Conservation (phyloP, 2,888 invertebrate genomes). For the Drosophila mimica region DNA sequence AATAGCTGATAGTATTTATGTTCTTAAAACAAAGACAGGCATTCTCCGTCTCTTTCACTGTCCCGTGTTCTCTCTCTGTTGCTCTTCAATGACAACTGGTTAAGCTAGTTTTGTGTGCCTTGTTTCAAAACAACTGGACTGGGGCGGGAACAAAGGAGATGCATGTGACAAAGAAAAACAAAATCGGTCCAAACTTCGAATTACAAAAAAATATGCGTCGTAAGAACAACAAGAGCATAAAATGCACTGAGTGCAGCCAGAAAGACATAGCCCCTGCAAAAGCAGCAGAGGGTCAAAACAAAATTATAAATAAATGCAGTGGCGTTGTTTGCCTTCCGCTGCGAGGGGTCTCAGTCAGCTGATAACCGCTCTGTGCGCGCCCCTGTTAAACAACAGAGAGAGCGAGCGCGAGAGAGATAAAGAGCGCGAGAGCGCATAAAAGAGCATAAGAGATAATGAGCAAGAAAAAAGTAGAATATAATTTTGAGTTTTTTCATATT, state of each 20-base stretch:
- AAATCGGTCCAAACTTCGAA: conserved; percentile 8
- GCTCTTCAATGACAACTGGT: conserved; percentile 40
- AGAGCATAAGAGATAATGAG: conserved; percentile 36
- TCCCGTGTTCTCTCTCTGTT: background rate
- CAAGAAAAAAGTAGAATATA: conserved; percentile 47
- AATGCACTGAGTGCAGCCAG: conserved; percentile 27
- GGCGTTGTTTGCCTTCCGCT: conserved; percentile 23
- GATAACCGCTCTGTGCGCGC: conserved; percentile 46
- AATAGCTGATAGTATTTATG: conserved; percentile 50
- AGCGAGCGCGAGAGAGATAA: conserved; percentile 6
- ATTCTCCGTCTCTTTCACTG: background rate
- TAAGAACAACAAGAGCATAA: conserved; percentile 23
- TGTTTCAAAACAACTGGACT: conserved; percentile 24
- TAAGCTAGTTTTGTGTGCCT: conserved; percentile 46
- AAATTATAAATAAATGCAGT: conserved; percentile 33
- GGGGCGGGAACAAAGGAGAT: conserved; percentile 29
- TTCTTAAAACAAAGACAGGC: conserved; percentile 13
- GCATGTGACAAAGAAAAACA: conserved; percentile 26
- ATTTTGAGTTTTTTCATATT: conserved; percentile 43
- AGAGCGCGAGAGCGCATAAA: conserved; percentile 1
- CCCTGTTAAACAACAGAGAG: conserved; percentile 24
- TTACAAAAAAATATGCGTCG: conserved; percentile 24
- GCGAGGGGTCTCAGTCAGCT: conserved; percentile 38
- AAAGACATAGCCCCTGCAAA: conserved; percentile 37
- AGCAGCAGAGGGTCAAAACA: conserved; percentile 18